Evolutionary conservation across 2,113 vertebrate genomes (phyloP), one percentile per base, ranked within the genome.

Genomic region (Leucopsar rothschildi): DNA sequence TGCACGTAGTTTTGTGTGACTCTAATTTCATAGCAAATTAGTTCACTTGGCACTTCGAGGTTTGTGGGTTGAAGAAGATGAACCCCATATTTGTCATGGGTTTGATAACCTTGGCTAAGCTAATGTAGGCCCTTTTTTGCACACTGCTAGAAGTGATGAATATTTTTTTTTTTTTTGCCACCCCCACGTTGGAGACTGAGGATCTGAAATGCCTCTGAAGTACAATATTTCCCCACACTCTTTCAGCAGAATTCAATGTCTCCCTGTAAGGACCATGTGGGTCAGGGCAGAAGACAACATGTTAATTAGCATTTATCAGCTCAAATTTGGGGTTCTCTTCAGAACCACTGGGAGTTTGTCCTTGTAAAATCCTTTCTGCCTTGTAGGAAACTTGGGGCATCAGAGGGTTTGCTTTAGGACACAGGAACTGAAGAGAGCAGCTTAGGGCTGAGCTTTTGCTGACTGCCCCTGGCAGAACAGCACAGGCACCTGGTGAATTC

Each of bases 11-110:
- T 92, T 60, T 81, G 42, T 75, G 24, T 57, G 68, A 86, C 76
- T 85, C 68, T 82, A 93, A 96, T 96, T 97, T 92, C 94, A 84
- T 79, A 91, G 88, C 57, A 84, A 73, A 76, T 88, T 95, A 66
- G 76, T 81, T 95, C 35, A 3, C 85, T 77, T 88, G 50, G 39
- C 68, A 78, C 86, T 93, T 94, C 55, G 95, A 96, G 93, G 31
- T 78, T 93, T 82, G 88, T 53, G 85, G 35, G 50, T 82, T 93
- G 89, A 64, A 86, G 73, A 88, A 89, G 64, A 72, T 31, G 75
- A 90, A 57, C 57, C 56, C 59, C 23, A 4, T 75, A n/a, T 96
- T 95, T 89, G 89, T 82, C 82, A 93, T 50, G 66, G 73, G 31
- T 81, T 82, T 92, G 83, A 68, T 96, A 95, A 95, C 93, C 75